Conservation (phyloP, 2,113 vertebrate genomes). For the Hemiscyllium ocellatum region DNA sequence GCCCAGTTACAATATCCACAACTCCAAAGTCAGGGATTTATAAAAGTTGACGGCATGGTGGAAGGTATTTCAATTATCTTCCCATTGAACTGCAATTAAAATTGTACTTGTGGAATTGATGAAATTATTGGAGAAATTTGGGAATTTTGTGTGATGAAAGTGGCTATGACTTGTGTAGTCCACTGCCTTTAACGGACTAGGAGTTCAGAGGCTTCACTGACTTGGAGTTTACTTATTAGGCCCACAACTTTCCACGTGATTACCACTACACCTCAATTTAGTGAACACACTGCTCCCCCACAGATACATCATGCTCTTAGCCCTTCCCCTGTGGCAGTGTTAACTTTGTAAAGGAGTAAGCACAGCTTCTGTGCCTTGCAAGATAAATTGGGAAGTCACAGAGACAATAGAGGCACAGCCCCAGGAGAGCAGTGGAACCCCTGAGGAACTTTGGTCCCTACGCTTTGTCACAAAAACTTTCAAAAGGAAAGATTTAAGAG, state of each 20-base stretch:
- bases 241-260: background rate
- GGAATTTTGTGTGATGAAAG: background rate
- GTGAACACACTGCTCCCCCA: background rate
- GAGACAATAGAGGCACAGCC: background rate
- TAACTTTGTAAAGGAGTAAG: background rate
- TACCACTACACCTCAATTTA: background rate
- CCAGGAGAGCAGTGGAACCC: background rate
- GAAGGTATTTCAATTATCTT: background rate
- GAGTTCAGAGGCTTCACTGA: background rate
- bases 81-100: background rate
- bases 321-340: background rate
- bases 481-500: background rate
- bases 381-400: background rate
- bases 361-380: background rate
- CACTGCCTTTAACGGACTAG: background rate
- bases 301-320: background rate
- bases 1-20: background rate
- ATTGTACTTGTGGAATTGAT: background rate
- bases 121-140: background rate
- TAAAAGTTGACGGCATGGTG: background rate
- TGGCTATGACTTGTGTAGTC: background rate
- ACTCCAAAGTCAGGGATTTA: background rate
- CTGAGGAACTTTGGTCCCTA: background rate
- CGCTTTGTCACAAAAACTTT: background rate
- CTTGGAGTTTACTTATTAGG: background rate